Base-by-base conservation (phyloP, 2,888 invertebrate genomes). In the Ecdyonurus torrentis region DNA sequence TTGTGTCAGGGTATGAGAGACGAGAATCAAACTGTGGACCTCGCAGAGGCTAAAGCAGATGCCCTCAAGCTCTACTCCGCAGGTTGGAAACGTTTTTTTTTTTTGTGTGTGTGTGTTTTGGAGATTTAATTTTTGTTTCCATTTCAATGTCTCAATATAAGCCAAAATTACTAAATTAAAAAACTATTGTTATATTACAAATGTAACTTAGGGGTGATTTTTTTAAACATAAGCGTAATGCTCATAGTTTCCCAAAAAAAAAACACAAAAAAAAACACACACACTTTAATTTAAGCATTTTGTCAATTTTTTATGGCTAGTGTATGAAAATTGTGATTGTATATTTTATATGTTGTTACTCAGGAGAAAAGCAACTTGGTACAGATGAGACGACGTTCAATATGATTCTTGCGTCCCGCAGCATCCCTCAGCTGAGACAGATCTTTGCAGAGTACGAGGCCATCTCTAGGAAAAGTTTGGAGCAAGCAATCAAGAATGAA, bases 1-100 rank as follows among this genome's bases (percentile, higher is more conserved):
- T 74, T 93, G 19, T 87, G 86, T 70, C 85, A 86, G 72, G 75
- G 77, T 19, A 77, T 76, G 64, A 71, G 82, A 62, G 76, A 77
- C 69, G 81, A 82, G 67, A 72, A 73, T 65, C 66, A 71, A 25
- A 73, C 74, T 60, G 70, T 71, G 18, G 78, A 81, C 69, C 68
- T 71, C n/a, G 73, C 70, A 15, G 74, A 74, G 66, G 81, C 79
- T 55, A 71, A 76, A 18, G 70, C 74, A 64, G 79, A 79, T 71
- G 79, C 79, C 15, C 72, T 76, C 69, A 74, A 70, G 25, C 67
- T 73, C 20, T 65, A 69, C 50, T 65, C 67, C 65, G 72, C 73
- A 58, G 70, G 70, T 68, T 79, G 63, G 64, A 70, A 66, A 61
- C 50, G 24, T 2, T 15, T 25, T 23, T 61, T 62, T 1, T n/a